These are phyloP conservation scores for Tinea semifulvella DNA, from an alignment of 2,888 invertebrate genomes.

Conservation along the genomic window DNA sequence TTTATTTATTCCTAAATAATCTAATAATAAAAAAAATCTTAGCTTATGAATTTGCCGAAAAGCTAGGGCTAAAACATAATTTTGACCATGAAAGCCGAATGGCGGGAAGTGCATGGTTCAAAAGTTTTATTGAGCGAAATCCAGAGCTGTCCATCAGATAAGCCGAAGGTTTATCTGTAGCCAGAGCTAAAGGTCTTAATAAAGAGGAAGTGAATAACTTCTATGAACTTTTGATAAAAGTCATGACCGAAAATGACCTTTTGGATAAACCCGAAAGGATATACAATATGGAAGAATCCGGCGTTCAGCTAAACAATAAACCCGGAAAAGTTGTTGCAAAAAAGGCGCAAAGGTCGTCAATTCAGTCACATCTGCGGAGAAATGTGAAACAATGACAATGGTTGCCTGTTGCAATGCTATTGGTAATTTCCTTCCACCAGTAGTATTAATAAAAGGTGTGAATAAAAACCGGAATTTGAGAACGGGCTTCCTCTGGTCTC, in stretches of 20 bases:
- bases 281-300: slow-evolving; percentile 36
- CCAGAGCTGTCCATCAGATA: slow-evolving; percentile 23
- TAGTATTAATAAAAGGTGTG: slow-evolving; percentile 21
- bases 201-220: slow-evolving; percentile 24
- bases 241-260: slow-evolving; percentile 24
- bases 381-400: slow-evolving; percentile 25
- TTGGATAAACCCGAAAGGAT: slow-evolving; percentile 26
- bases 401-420: slow-evolving; percentile 24
- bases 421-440: slow-evolving; percentile 22
- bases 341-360: slow-evolving; percentile 29
- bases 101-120: slow-evolving; percentile 25
- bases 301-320: slow-evolving; percentile 33
- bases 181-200: slow-evolving; percentile 24
- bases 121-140: slow-evolving; percentile 23
- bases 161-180: slow-evolving; percentile 26
- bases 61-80: slow-evolving; percentile 18
- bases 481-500: slow-evolving; percentile 22
- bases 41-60: slow-evolving; percentile 16
- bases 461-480: slow-evolving; percentile 24
- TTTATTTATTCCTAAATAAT: too few relatives aligned
- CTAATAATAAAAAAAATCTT: too few relatives aligned
- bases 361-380: slow-evolving; percentile 26
- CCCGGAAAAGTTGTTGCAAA: slow-evolving; percentile 30
- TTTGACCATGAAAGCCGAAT: slow-evolving; percentile 24
- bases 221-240: slow-evolving; percentile 23